Percentiles rank a stretch among this genome's conserved stretches.
Evolutionary conservation across 2,797 vertebrate genomes (phyloP).

Genomic region (Silurus lanzhouensis): DNA sequence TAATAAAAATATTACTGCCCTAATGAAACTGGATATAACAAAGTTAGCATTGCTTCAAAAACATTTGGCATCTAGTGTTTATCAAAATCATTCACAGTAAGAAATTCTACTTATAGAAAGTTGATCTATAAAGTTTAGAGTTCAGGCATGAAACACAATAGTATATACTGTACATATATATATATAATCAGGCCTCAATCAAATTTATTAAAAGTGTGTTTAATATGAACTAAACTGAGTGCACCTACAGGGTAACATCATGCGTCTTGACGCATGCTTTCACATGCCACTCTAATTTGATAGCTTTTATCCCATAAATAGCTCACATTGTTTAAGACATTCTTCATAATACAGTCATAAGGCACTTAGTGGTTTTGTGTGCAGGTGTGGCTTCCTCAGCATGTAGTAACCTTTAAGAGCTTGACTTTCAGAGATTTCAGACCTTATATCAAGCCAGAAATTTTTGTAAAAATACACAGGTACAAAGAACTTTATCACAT

Average conservation of each 20-base stretch:
- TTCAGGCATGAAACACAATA: background rate
- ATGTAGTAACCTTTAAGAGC: background rate
- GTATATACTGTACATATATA: background rate
- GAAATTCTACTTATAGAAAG: background rate
- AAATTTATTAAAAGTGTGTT: background rate
- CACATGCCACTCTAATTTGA: background rate
- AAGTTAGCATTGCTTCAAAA: background rate
- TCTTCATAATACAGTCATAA: slow-evolving; percentile 40
- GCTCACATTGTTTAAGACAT: slow-evolving; percentile 35
- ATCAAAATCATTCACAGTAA: background rate
- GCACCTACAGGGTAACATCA: slow-evolving; percentile 7
- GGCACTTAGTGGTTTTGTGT: slow-evolving; percentile 52
- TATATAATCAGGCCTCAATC: background rate
- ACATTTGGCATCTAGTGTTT: background rate
- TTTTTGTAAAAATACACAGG: slow-evolving; percentile 15
- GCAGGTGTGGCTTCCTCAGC: slow-evolving; percentile 31
- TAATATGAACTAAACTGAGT: slow-evolving; percentile 19
- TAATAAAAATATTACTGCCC: background rate
- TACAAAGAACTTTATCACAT: slow-evolving; percentile 32
- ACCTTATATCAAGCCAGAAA: background rate
- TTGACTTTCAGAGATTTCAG: background rate
- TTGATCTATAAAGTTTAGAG: background rate
- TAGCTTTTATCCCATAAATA: slow-evolving; percentile 38
- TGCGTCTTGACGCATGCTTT: slow-evolving; percentile 5
- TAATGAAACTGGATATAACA: background rate